Conservation (phyloP, 2,113 vertebrate genomes). For the Sardina pilchardus region DNA sequence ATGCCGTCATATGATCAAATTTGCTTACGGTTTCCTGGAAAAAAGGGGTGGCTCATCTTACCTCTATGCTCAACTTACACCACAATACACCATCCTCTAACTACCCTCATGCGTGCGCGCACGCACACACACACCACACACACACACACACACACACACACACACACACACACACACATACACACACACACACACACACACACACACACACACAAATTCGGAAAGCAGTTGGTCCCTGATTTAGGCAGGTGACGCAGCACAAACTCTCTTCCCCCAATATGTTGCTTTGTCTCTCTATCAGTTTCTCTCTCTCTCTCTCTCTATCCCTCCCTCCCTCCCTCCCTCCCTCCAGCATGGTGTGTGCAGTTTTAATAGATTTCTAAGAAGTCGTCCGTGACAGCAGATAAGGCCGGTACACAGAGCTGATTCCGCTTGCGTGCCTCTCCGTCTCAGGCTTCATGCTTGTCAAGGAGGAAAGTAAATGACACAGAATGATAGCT, state of each 20-base stretch:
- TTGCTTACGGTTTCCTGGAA: too few species aligned
- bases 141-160: too few species aligned
- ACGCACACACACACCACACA: too few species aligned
- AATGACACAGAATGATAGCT: neutral
- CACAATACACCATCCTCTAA: too few species aligned
- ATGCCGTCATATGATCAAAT: too few species aligned
- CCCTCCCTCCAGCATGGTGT: neutral
- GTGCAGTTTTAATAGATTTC: constrained; percentile 38
- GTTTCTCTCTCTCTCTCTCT: neutral
- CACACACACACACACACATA: too few species aligned
- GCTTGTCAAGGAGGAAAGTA: neutral
- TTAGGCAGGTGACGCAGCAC: neutral
- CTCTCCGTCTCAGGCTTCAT: neutral
- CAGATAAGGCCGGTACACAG: constrained; percentile 20
- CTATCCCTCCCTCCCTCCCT: neutral
- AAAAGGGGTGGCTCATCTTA: too few species aligned
- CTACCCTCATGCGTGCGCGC: too few species aligned
- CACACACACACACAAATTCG: neutral
- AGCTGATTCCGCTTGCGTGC: constrained; percentile 6
- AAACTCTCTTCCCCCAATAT: too few species aligned
- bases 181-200: neutral
- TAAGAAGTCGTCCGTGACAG: constrained; percentile 35
- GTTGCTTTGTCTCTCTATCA: neutral
- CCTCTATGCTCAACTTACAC: too few species aligned
- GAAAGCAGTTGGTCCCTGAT: neutral